These are phyloP conservation scores for Tiaroga cobitis DNA, from an alignment of 2,797 vertebrate species.

Conservation along the genomic window DNA sequence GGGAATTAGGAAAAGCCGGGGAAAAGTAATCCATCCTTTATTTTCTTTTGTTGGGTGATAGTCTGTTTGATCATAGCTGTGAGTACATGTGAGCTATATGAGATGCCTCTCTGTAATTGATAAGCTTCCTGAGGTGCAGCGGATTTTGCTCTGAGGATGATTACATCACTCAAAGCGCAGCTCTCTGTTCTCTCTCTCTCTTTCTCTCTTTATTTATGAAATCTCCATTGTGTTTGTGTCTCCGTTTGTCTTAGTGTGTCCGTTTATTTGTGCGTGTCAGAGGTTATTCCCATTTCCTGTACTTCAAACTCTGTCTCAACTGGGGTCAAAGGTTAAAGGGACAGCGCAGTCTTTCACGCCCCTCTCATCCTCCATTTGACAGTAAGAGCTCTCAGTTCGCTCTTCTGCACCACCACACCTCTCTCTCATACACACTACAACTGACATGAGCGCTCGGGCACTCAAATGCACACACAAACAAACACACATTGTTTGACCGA, in stretches of 20 bases:
- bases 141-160: conserved; percentile 54
- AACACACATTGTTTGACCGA: conserved; percentile 44
- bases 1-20: conserved; percentile 64
- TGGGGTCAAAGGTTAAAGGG: conserved; percentile 71
- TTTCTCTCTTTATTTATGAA: conserved; percentile 18
- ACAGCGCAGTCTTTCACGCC: conserved; percentile 55
- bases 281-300: conserved; percentile 69
- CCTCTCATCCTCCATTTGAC: conserved; percentile 55
- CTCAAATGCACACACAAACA: conserved; percentile 43
- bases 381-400: conserved; percentile 58
- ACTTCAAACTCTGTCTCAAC: conserved; percentile 55
- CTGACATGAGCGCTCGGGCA: conserved; percentile 8
- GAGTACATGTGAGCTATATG: conserved; percentile 60
- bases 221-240: conserved; percentile 33
- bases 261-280: conserved; percentile 39
- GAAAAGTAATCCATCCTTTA: conserved; percentile 65
- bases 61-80: conserved; percentile 64
- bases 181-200: conserved; percentile 41
- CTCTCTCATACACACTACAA: conserved; percentile 38
- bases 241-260: conserved; percentile 39
- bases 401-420: conserved; percentile 54
- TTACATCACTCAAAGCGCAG: conserved; percentile 58
- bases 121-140: conserved; percentile 60
- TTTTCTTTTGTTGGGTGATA: conserved; percentile 63
- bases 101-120: conserved; percentile 65